Evolutionary conservation across 2,888 invertebrate species (phyloP).

Genomic region (Drosophila mercatorum): DNA sequence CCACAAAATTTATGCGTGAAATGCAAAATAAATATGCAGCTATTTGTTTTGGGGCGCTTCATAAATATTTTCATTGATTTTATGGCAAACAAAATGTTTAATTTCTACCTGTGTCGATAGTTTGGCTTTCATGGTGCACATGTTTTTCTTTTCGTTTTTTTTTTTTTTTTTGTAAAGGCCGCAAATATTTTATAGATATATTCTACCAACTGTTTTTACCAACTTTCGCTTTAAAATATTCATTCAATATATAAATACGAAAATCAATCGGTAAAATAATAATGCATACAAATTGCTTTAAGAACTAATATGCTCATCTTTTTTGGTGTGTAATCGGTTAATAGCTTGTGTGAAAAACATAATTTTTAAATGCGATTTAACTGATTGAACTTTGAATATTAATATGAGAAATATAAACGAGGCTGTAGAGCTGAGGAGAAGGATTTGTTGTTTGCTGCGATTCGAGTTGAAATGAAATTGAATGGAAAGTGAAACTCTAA

Average conservation of each 20-base stretch:
- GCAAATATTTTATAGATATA: slow-evolving; percentile 17
- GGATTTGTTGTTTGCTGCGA: too few relatives aligned
- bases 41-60: slow-evolving; percentile 53
- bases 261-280: not conserved
- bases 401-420: not conserved
- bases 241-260: not conserved
- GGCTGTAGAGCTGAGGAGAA: too few relatives aligned
- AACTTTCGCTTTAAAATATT: slow-evolving; percentile 5
- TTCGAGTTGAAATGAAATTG: too few relatives aligned
- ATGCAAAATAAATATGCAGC: slow-evolving; percentile 57
- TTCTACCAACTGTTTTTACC: slow-evolving; percentile 9
- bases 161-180: not conserved
- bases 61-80: slow-evolving; percentile 76
- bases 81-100: slow-evolving; percentile 50
- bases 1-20: slow-evolving; percentile 55
- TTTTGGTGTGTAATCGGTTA: not conserved
- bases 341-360: not conserved
- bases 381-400: slow-evolving; percentile 2
- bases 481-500: too few relatives aligned
- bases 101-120: slow-evolving; percentile 43
- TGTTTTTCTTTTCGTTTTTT: not conserved
- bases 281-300: not conserved
- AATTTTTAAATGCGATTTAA: not conserved
- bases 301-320: not conserved
- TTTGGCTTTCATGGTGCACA: not conserved